Conservation (phyloP, 2,797 vertebrate species). For the Tokudaia tokunoshimensis region DNA sequence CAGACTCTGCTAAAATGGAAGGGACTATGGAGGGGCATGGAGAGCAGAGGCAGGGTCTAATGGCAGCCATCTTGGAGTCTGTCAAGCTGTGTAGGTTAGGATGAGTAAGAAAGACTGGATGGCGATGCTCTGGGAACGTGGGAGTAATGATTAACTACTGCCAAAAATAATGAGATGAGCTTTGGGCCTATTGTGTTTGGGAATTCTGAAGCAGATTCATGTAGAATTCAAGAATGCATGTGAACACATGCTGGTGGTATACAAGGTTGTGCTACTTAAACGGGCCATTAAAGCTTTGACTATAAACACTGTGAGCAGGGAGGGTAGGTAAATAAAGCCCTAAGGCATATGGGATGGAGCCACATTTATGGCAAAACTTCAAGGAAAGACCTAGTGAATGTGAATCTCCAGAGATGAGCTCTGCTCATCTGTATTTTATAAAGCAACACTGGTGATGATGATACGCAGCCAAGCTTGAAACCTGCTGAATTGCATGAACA, state of each 20-base stretch:
- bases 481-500: conserved; percentile 26
- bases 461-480: conserved; percentile 54
- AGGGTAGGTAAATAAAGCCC: not conserved
- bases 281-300: not conserved
- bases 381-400: not conserved
- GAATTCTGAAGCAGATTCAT: not conserved
- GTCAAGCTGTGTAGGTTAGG: not conserved
- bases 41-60: not conserved
- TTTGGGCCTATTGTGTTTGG: not conserved
- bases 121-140: not conserved
- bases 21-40: not conserved
- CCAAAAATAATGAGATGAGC: not conserved
- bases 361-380: not conserved
- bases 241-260: not conserved
- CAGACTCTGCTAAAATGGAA: not conserved
- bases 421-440: conserved; percentile 5
- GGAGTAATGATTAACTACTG: not conserved
- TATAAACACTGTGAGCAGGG: not conserved
- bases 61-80: not conserved
- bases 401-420: conserved; percentile 37
- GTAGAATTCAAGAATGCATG: not conserved
- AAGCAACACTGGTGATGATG: not conserved
- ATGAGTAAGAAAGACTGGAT: not conserved
- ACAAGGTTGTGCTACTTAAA: not conserved
- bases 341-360: not conserved